Evolutionary conservation across 2,797 vertebrate species (phyloP).

Genomic region (Sandelia bainsii): DNA sequence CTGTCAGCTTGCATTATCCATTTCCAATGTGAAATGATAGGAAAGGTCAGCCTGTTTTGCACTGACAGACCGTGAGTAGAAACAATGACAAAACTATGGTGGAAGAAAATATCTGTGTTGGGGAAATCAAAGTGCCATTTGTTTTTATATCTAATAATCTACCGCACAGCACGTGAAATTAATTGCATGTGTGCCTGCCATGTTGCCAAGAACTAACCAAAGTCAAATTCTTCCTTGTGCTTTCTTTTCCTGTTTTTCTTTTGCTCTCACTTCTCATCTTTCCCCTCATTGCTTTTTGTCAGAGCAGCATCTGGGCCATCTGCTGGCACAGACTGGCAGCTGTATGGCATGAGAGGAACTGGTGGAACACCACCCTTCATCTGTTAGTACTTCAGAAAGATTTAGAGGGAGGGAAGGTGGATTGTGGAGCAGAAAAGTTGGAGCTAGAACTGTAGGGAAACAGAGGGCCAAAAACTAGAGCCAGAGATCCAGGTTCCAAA

Average conservation of each 20-base stretch:
- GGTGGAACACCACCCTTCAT: slow-evolving; percentile 66
- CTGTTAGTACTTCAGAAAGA: slow-evolving; percentile 58
- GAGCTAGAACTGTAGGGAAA: slow-evolving; percentile 52
- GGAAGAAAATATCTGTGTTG: slow-evolving; percentile 39
- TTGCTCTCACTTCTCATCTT: slow-evolving; percentile 55
- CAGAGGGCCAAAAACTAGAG: slow-evolving; percentile 55
- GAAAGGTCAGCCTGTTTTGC: not conserved
- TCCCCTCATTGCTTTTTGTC: slow-evolving; percentile 31
- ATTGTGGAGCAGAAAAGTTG: slow-evolving; percentile 44
- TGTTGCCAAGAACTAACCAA: slow-evolving; percentile 59
- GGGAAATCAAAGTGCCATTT: slow-evolving; percentile 45
- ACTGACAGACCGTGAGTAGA: slow-evolving; percentile 11
- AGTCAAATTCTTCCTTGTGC: slow-evolving; percentile 53
- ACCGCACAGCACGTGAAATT: slow-evolving; percentile 55
- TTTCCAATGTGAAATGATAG: slow-evolving; percentile 21
- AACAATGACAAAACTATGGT: slow-evolving; percentile 22
- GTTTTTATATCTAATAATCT: slow-evolving; percentile 70
- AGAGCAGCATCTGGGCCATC: slow-evolving; percentile 51
- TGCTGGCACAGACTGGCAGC: slow-evolving; percentile 60
- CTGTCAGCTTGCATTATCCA: slow-evolving; percentile 13
- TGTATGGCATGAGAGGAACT: slow-evolving; percentile 42
- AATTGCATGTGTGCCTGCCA: slow-evolving; percentile 60
- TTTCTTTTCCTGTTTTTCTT: slow-evolving; percentile 48
- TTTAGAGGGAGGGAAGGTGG: slow-evolving; percentile 53
- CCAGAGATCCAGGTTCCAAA: slow-evolving; percentile 72